These are phyloP conservation scores for Oophaga pumilio DNA, from an alignment of 2,113 vertebrate species.

Conservation along the genomic window DNA sequence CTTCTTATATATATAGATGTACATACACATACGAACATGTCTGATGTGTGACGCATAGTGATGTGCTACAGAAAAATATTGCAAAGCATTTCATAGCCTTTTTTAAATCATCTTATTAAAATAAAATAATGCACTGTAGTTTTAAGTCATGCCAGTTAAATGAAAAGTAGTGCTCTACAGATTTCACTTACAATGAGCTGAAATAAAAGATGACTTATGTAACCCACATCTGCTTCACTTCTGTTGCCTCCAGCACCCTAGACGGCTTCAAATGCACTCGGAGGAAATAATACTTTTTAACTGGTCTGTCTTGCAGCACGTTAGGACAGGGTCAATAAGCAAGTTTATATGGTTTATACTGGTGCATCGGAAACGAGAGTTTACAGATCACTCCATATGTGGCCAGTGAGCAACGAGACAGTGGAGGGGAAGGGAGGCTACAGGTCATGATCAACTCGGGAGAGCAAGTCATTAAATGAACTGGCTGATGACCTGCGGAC, in stretches of 20 bases:
- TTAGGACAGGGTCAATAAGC: constrained; percentile 22
- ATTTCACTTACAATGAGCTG: background rate
- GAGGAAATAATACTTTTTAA: constrained; percentile 53
- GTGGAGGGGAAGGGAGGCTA: background rate
- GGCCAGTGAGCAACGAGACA: constrained; percentile 18
- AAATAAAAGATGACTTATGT: constrained; percentile 44
- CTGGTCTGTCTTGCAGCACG: constrained; percentile 46
- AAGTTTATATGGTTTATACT: background rate
- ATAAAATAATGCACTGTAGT: background rate
- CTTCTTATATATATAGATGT: too few relatives aligned
- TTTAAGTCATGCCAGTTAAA: background rate
- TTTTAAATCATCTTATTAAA: background rate
- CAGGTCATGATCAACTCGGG: constrained; percentile 8
- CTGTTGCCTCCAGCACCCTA: constrained; percentile 51
- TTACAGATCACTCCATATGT: constrained; percentile 14
- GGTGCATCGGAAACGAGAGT: background rate
- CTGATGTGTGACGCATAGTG: too few relatives aligned
- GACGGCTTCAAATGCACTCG: constrained; percentile 56
- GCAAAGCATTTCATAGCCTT: background rate
- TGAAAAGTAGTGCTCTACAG: background rate
- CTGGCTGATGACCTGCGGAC: background rate
- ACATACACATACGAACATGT: too few relatives aligned
- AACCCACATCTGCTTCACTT: constrained; percentile 58
- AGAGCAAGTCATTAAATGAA: constrained; percentile 3
- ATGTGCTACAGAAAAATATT: background rate